Percentiles rank a stretch among this genome's conserved stretches.
phyloP scores from a whole-genome alignment of 2,888 invertebrate genomes.

The Drosophila barbarae region DNA sequence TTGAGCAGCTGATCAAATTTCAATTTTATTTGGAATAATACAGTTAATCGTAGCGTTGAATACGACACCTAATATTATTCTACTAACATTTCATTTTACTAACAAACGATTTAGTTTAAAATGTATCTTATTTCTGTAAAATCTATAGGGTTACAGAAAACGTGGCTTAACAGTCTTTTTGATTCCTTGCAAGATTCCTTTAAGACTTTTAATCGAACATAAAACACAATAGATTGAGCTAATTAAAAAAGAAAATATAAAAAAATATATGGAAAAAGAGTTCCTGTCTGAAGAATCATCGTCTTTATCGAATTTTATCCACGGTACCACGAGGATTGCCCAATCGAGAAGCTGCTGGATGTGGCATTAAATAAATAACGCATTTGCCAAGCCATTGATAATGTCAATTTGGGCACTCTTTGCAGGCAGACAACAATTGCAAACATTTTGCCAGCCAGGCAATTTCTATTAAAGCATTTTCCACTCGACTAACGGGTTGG shows the following conservation, averaged over 20 bases:
- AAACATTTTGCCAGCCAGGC: conserved; percentile 36
- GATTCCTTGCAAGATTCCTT: no score
- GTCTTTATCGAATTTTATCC: neutral
- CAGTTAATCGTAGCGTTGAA: neutral
- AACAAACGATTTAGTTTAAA: neutral
- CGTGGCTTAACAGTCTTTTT: neutral
- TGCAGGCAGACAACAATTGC: conserved; percentile 40
- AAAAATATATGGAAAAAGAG: neutral
- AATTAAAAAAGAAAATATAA: neutral
- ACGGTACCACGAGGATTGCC: conserved; percentile 21
- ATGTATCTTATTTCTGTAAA: neutral
- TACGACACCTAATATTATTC: neutral
- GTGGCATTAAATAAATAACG: conserved; percentile 51
- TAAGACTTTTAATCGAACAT: neutral
- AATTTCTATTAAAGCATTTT: conserved; percentile 62
- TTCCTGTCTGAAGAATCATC: neutral
- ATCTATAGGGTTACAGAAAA: neutral
- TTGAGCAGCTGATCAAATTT: conserved; percentile 3
- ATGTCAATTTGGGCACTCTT: conserved; percentile 46
- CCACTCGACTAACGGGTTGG: conserved; percentile 50
- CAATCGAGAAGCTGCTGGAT: conserved; percentile 34
- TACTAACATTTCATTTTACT: no score
- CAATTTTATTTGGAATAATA: neutral
- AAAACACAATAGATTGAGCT: neutral
- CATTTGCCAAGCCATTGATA: conserved; percentile 52